These are phyloP conservation scores for Drepanosiphum platanoidis DNA, from an alignment of 2,888 invertebrate genomes.

Conservation along the genomic window DNA sequence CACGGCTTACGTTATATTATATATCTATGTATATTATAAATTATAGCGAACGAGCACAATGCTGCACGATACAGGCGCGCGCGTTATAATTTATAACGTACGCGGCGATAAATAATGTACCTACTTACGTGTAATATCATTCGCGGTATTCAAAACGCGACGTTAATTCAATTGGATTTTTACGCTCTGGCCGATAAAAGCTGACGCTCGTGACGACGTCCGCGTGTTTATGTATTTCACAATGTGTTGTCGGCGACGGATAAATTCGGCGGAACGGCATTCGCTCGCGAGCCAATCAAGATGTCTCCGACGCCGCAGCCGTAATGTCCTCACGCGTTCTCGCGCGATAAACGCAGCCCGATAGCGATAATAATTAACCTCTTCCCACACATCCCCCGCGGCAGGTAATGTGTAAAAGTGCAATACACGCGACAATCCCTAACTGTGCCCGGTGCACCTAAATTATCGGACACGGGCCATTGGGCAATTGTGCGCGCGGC, in stretches of 20 bases:
- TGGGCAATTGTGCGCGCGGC: conserved; percentile 20
- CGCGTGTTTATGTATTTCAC: background rate
- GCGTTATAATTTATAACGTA: no score
- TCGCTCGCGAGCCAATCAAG: background rate
- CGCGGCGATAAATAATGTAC: no score
- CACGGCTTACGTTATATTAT: no score
- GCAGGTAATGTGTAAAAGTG: conserved; percentile 13
- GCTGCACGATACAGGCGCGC: no score
- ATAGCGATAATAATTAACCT: conserved; percentile 16
- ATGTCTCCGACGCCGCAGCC: background rate
- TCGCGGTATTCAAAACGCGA: no score
- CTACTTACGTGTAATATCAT: no score
- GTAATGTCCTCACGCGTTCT: background rate
- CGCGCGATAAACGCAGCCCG: background rate
- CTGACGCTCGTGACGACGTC: no score
- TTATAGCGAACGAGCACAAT: no score
- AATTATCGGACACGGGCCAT: conserved; percentile 49
- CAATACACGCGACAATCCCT: conserved; percentile 27
- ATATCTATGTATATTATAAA: no score
- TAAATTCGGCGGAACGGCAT: background rate
- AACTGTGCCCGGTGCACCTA: conserved; percentile 36
- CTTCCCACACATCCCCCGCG: background rate
- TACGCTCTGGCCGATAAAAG: no score
- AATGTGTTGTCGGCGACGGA: background rate
- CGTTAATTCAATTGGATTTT: no score